Evolutionary conservation across 2,113 vertebrate genomes (phyloP).

Genomic region (Leucopsar rothschildi): DNA sequence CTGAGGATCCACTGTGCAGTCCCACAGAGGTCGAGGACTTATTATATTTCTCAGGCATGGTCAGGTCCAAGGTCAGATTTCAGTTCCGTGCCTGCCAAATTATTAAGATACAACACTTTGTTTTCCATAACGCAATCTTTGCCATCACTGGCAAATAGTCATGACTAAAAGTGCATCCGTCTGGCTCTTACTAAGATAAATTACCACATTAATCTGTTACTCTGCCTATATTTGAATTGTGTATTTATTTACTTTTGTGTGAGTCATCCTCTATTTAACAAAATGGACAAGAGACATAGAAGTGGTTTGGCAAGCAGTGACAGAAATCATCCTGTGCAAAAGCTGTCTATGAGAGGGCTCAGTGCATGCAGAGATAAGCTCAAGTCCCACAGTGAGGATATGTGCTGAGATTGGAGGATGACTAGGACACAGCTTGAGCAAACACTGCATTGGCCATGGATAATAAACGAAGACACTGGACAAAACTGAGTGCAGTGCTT

Average conservation of each 20-base stretch:
- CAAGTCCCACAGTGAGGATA: not conserved
- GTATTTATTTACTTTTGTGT: not conserved
- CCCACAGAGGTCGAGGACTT: not conserved
- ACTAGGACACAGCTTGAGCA: constrained; percentile 37
- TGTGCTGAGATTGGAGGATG: constrained; percentile 22
- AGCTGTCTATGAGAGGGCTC: not conserved
- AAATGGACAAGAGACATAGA: not conserved
- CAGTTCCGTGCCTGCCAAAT: not conserved
- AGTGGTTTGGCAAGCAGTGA: not conserved
- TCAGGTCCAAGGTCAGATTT: not conserved
- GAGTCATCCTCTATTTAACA: not conserved
- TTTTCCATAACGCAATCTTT: not conserved
- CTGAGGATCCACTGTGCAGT: not conserved
- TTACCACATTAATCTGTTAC: constrained; percentile 9
- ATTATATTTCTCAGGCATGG: not conserved
- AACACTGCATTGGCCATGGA: constrained; percentile 51
- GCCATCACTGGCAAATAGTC: not conserved
- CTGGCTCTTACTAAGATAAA: constrained; percentile 13
- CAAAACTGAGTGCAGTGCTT: not conserved
- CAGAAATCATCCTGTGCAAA: not conserved
- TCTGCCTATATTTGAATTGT: not conserved
- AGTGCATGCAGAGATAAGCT: not conserved
- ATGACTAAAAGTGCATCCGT: not conserved
- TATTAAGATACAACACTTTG: not conserved
- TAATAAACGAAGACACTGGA: constrained; percentile 27